These are phyloP conservation scores for Limnephilus rhombicus DNA, from an alignment of 2,888 invertebrate genomes.

Conservation along the genomic window DNA sequence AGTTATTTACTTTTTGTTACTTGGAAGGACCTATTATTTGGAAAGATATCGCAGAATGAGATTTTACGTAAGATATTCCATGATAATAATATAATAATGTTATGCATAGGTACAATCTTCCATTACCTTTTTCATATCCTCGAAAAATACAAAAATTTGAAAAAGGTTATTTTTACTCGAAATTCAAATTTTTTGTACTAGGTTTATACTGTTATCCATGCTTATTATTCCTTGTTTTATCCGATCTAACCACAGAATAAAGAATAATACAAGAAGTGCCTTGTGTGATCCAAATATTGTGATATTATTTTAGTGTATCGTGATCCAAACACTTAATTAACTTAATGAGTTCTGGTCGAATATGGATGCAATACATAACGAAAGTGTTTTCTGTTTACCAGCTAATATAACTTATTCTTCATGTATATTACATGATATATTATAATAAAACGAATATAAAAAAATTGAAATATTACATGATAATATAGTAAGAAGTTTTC, in stretches of 20 bases:
- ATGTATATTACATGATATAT: too few relatives aligned
- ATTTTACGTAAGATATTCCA: background rate
- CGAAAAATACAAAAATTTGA: background rate
- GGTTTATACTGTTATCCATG: background rate
- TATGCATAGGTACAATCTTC: background rate
- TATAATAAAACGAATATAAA: too few relatives aligned
- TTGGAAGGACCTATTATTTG: background rate
- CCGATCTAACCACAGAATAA: background rate
- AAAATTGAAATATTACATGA: too few relatives aligned
- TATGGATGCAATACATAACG: too few relatives aligned
- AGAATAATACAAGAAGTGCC: too few relatives aligned
- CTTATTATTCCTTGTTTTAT: background rate
- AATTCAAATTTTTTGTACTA: background rate
- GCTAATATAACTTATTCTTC: too few relatives aligned
- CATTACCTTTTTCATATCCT: background rate
- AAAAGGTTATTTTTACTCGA: background rate
- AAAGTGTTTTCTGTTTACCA: too few relatives aligned
- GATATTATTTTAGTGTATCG: too few relatives aligned
- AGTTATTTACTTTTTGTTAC: background rate
- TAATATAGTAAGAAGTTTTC: too few relatives aligned
- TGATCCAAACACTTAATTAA: too few relatives aligned
- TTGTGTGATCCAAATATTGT: too few relatives aligned
- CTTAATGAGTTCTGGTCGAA: too few relatives aligned
- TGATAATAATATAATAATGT: background rate
- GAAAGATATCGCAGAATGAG: background rate